Evolutionary conservation across 2,113 vertebrate species (phyloP).

Genomic region (Oreochromis spilurus): DNA sequence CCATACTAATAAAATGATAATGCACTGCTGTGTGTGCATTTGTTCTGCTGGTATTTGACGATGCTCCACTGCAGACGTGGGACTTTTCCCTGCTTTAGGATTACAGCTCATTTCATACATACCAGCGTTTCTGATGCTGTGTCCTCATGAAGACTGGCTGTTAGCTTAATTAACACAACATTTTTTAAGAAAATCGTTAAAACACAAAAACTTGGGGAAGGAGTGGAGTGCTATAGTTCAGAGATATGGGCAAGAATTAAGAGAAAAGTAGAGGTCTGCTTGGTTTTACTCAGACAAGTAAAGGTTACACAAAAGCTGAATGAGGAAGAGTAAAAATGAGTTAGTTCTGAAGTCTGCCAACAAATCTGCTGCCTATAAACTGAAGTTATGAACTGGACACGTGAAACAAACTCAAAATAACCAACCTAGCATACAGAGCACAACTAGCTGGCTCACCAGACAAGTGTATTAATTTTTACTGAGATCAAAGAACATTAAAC

Average conservation of each 20-base stretch:
- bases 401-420: neutral
- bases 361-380: neutral
- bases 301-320: neutral
- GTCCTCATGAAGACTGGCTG: neutral
- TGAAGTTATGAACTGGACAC: neutral
- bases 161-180: neutral
- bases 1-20: neutral
- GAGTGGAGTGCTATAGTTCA: neutral
- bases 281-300: neutral
- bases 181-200: neutral
- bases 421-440: neutral
- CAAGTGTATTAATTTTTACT: neutral
- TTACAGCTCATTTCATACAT: neutral
- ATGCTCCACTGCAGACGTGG: neutral
- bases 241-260: neutral
- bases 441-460: neutral
- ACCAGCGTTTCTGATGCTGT: neutral
- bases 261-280: neutral
- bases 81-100: neutral
- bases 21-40: neutral
- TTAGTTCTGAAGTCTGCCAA: neutral
- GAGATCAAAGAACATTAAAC: neutral
- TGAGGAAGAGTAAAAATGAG: neutral
- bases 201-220: neutral
- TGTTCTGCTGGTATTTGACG: neutral